phyloP scores from a whole-genome alignment of 1,140 invertebrate species.

The Drosophila persimilis region DNA sequence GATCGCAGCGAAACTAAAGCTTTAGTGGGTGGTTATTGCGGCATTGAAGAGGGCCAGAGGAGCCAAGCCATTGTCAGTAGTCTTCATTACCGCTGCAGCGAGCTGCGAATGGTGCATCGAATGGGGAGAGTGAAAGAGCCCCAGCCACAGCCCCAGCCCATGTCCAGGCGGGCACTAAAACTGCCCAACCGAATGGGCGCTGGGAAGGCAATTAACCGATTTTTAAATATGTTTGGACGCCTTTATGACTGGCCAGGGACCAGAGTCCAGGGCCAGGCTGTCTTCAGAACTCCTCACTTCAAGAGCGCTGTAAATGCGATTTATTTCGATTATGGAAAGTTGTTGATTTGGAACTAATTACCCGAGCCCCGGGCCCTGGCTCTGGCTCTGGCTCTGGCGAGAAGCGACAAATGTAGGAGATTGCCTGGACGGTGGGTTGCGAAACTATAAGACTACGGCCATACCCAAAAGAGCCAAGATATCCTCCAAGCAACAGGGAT shows the following conservation, averaged over 20 bases:
- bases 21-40: conserved; percentile 36
- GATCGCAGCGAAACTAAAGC: conserved; percentile 23
- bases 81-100: conserved; percentile 25
- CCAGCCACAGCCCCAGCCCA: conserved; percentile 1
- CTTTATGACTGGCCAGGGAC: conserved; percentile 49
- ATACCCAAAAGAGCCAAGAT: too few species aligned
- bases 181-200: conserved; percentile 30
- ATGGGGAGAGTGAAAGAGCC: conserved; percentile 33
- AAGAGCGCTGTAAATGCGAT: conserved; percentile 48
- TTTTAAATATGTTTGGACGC: conserved; percentile 72
- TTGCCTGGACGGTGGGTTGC: too few species aligned
- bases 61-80: conserved; percentile 28
- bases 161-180: conserved; percentile 46
- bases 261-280: conserved; percentile 21
- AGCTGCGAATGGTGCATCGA: conserved; percentile 32
- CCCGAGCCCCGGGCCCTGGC: neutral
- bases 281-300: conserved; percentile 22
- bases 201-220: conserved; percentile 64
- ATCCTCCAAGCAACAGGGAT: too few species aligned
- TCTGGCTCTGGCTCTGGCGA: neutral
- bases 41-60: neutral
- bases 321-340: conserved; percentile 77
- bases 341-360: conserved; percentile 81
- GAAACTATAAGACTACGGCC: too few species aligned
- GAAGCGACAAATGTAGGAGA: too few species aligned